Percentiles rank a stretch among this genome's conserved stretches.
These are phyloP conservation scores for Cyclura pinguis DNA, from an alignment of 2,797 vertebrate species.

Conservation along the genomic window DNA sequence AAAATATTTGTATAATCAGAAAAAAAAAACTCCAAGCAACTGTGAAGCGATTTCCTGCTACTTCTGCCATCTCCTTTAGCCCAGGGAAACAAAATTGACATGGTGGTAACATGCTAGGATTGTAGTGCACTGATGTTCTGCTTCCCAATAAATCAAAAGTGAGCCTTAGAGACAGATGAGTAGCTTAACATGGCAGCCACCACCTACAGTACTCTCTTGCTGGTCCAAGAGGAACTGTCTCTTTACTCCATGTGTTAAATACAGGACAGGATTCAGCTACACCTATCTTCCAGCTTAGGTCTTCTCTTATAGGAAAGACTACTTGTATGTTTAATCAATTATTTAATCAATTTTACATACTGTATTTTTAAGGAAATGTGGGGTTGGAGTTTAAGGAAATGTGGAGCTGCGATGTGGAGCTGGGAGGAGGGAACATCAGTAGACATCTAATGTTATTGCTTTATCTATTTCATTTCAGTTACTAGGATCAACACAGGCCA, in stretches of 20 bases:
- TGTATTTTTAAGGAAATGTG: not conserved
- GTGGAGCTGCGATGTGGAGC: not conserved
- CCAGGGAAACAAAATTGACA: not conserved
- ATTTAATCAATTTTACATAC: not conserved
- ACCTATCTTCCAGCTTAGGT: not conserved
- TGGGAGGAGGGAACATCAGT: not conserved
- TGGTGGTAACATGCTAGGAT: not conserved
- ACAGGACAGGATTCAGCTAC: not conserved
- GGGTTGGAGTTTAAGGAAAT: not conserved
- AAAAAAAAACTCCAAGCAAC: not conserved
- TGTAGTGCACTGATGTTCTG: too few relatives aligned
- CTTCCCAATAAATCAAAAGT: not conserved
- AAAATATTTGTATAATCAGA: not conserved
- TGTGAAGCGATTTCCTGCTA: not conserved
- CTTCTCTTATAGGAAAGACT: not conserved
- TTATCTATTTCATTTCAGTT: slow-evolving; percentile 11
- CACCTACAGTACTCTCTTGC: not conserved
- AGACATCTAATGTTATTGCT: not conserved
- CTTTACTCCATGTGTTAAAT: not conserved
- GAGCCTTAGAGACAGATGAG: not conserved
- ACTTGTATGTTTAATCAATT: not conserved
- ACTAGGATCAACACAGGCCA: not conserved
- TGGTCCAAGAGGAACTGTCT: not conserved
- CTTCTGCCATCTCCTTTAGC: not conserved
- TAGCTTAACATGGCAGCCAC: not conserved